Base-by-base conservation (phyloP, 2,113 vertebrate species). In the Typhlomys cinereus region DNA sequence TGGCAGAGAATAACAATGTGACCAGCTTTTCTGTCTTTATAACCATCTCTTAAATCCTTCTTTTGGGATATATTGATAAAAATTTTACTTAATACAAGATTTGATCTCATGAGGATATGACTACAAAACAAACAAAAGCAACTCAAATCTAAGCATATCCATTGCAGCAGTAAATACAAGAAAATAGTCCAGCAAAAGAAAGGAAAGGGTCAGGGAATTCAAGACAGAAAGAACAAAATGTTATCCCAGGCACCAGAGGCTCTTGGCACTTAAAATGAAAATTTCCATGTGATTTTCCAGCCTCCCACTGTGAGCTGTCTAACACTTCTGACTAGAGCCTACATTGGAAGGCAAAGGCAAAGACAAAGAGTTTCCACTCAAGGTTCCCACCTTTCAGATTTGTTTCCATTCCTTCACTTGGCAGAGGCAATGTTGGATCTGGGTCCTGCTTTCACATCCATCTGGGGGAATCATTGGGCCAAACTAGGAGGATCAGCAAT, bases 331-430 rank as follows among this genome's bases (percentile, higher is more conserved):
- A 94, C 85, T n/a, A 88, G 69, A 88, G 23, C 41, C 52, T 62
- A 61, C 61, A 27, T 74, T 93, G 88, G 78, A 92, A 97, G 94
- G 73, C 9, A 75, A 87, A 62, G 67, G 39, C 50, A 75, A 93
- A 59, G 54, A 73, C 57, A 66, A 90, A 79, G 85, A 7, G 62
- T 96, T 96, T 96, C 94, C 94, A 90, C 78, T 70, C 87, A 50
- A 50, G 85, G 84, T 91, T 92, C 81, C 84, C 93, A 97, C 87
- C 91, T 94, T 95, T 88, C 85, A 91, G 48, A 94, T 81, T n/a
- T 54, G 48, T 95, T 96, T 96, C 87, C 95, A 95, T 95, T 95
- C 93, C 73, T 95, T 94, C 92, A 91, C 54, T 79, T 94, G 93
- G 93, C 95, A 94, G 12, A 36, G 39, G 31, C 84, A 36, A 2